A percentile compares a stretch with the other conserved stretches of the same genome.
Conservation (phyloP, 2,888 invertebrate genomes). For the Mylabris sibirica region DNA sequence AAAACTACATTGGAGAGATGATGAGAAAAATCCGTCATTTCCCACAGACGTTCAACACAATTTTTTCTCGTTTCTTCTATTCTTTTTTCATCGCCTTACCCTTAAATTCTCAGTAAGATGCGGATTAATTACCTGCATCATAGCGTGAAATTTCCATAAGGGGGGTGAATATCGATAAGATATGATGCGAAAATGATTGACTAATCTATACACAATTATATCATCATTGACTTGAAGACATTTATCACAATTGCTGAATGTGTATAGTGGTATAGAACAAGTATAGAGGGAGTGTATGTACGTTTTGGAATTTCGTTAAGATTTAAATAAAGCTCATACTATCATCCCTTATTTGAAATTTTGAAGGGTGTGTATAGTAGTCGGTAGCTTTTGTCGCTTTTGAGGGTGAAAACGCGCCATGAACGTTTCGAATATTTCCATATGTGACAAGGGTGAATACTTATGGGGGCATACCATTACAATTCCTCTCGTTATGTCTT, state of each 20-base stretch:
- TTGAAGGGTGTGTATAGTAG: constrained; percentile 39
- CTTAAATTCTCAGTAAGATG: background rate
- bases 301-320: constrained; percentile 49
- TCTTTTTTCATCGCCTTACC: background rate
- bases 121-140: constrained; percentile 2
- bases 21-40: background rate
- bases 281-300: constrained; percentile 33
- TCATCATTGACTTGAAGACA: constrained; percentile 43
- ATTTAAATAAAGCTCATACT: constrained; percentile 46
- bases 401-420: constrained; percentile 38
- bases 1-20: background rate
- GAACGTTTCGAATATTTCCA: constrained; percentile 47
- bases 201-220: constrained; percentile 38
- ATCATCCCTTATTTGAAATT: constrained; percentile 27
- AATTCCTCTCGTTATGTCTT: constrained; percentile 7
- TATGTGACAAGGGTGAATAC: constrained; percentile 51
- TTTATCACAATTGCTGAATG: constrained; percentile 39
- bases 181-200: constrained; percentile 41
- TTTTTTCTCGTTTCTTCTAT: background rate
- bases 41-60: too few species aligned
- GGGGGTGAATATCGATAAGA: constrained; percentile 26
- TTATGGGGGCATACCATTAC: constrained; percentile 47
- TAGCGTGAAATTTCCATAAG: constrained; percentile 24
- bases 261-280: too few species aligned
- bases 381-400: constrained; percentile 44